These are phyloP conservation scores for Yasuhikotakia modesta DNA, from an alignment of 2,797 vertebrate species.

Conservation along the genomic window DNA sequence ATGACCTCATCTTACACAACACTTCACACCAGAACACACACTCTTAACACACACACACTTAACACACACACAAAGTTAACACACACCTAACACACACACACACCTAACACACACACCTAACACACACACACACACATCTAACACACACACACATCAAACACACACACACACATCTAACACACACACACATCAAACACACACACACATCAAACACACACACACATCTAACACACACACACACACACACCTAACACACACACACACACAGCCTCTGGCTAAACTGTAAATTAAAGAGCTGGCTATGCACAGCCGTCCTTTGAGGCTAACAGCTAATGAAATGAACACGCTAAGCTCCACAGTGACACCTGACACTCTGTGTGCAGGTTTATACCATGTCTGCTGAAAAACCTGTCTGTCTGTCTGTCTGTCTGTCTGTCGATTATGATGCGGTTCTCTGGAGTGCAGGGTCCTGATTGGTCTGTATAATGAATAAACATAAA, in stretches of 20 bases:
- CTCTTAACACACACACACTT: no score
- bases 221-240: slow-evolving; percentile 4
- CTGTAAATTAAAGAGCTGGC: slow-evolving; percentile 61
- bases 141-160: no score
- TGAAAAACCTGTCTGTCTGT: slow-evolving; percentile 15
- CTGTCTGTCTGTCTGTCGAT: not conserved
- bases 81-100: no score
- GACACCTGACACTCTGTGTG: slow-evolving; percentile 59
- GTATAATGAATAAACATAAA: not conserved
- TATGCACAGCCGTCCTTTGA: slow-evolving; percentile 59
- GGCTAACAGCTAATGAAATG: slow-evolving; percentile 60
- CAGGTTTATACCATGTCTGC: slow-evolving; percentile 40
- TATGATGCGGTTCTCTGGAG: no score
- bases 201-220: not conserved
- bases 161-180: no score
- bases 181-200: slow-evolving; percentile 4
- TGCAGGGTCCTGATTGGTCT: not conserved
- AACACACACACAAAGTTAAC: no score
- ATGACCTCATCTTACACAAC: slow-evolving; percentile 55
- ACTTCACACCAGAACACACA: slow-evolving; percentile 1
- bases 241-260: slow-evolving; percentile 1
- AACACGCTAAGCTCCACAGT: slow-evolving; percentile 54
- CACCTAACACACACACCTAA: not conserved
- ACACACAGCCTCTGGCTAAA: slow-evolving; percentile 52
- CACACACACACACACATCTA: slow-evolving; percentile 5